Evolutionary conservation across 2,113 vertebrate species (phyloP), one percentile per base, ranked within the genome.

Genomic region (Gulo gulo): DNA sequence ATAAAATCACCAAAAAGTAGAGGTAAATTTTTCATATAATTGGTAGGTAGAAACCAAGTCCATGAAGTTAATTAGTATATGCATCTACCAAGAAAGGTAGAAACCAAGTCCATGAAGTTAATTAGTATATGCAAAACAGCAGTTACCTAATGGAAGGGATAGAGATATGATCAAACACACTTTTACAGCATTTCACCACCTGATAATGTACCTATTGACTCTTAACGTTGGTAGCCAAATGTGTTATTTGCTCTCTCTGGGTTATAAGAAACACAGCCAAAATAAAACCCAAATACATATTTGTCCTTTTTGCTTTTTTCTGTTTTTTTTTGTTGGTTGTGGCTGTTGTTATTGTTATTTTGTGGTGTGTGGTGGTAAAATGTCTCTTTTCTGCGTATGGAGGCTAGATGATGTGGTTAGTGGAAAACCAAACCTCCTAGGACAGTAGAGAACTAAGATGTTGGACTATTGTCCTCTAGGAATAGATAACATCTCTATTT

Each of bases 161-260:
- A 55, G n/a, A 83, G 59, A 36, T 89, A 73, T 71, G 42, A 69
- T 4, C 34, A 63, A 69, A 59, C 23, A 10, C 15, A 18, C 0
- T 81, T 86, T 34, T n/a, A 7, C 8, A 47, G 26, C 36, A 39
- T 81, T 7, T 50, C 7, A 10, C 57, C 21, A 76, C 55, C 6
- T 31, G 8, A 29, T 31, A 23, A 88, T 31, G 45, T 36, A 20
- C 6, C 50, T 71, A 29, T 15, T 47, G 15, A 20, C 2, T 31
- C 15, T 34, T n/a, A 4, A 4, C 2, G 6, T 57, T 61, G 1
- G 13, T 65, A 21, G 4, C 4, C 16, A 61, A 11, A 21, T 23
- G 6, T 85, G 1, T 2, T 52, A 21, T 21, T 78, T 92, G 21
- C 12, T 55, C 1, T 84, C 7, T 45, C 61, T 86, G 61, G 3